Base-by-base conservation (phyloP, 2,888 invertebrate species). In the Abrostola triplasia region DNA sequence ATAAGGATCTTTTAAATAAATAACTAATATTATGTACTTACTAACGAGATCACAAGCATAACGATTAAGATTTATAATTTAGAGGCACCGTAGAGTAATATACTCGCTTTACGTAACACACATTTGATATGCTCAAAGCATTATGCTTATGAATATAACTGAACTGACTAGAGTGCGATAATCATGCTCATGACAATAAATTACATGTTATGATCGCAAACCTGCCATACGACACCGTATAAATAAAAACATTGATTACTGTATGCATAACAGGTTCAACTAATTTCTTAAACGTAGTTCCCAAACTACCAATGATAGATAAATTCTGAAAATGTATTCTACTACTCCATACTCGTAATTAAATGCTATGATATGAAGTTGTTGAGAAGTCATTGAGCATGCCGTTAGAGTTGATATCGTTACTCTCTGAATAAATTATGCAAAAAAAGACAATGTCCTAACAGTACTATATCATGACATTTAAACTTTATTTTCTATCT, bases 121-220 rank as follows among this genome's bases (percentile, higher is more conserved):
- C 24, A 24, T 24, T 24, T 24, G 24, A 61, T 48, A 59, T 63
- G 53, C 11, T 13, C 38, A 42, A 36, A 67, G 64, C 68, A 79
- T 79, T 78, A 76, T 71, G 64, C 69, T 64, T 67, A 63, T 67
- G 65, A 62, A 55, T 54, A 50, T 50, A 55, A 58, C 42, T 58
- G 57, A 59, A 42, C 59, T 7, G 60, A 60, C 55, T 69, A 74
- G 70, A 68, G 77, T 77, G 77, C 72, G 55, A 70, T 76, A 69
- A 66, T 65, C 77, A 78, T 78, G 77, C 77, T 70, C 69, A 76
- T 70, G 59, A 72, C 66, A 73, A 56, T 61, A 60, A 58, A 53
- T 13, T 6, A 48, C 35, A 61, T 11, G n/a, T 35, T 50, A 71
- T 73, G 37, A 66, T 67, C 49, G 60, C 36, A 64, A 72, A 59